A percentile compares a stretch with the other conserved stretches of the same genome.
phyloP scores from a whole-genome alignment of 2,888 invertebrate species.

The Adelognathus sp. region DNA sequence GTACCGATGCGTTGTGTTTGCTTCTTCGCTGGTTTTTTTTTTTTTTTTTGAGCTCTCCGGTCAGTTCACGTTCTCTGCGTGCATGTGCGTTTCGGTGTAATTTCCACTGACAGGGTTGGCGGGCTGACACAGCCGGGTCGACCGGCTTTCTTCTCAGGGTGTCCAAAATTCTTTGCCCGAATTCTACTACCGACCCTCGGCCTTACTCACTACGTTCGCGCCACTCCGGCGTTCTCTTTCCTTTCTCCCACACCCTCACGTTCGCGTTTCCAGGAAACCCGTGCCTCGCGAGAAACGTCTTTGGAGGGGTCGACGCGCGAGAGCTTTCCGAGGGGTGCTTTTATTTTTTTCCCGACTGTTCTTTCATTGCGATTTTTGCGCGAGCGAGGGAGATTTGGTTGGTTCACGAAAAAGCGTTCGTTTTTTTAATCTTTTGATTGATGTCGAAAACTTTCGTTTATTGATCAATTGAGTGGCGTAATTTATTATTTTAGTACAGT shows the following conservation, averaged over 20 bases:
- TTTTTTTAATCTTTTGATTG: too few relatives aligned
- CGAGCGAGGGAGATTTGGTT: conserved; percentile 4
- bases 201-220: too few relatives aligned
- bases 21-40: conserved; percentile 37
- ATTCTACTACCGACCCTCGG: conserved; percentile 28
- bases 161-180: conserved; percentile 45
- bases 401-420: too few relatives aligned
- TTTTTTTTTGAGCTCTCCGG: too few relatives aligned
- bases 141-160: conserved; percentile 48
- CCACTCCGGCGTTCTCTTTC: not conserved
- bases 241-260: not conserved
- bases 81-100: conserved; percentile 25
- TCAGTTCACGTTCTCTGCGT: not conserved
- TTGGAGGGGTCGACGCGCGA: conserved; percentile 26
- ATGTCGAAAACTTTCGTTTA: too few relatives aligned
- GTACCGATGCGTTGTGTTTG: conserved; percentile 41
- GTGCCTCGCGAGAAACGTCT: conserved; percentile 37
- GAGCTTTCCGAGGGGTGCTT: not conserved
- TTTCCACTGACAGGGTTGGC: conserved; percentile 44
- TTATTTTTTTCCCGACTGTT: not conserved
- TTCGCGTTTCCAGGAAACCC: conserved; percentile 52
- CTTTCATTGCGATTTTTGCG: conserved; percentile 15
- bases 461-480: too few relatives aligned
- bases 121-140: not conserved
- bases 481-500: too few relatives aligned